Conservation (phyloP, 2,888 invertebrate species). For the Coleophora flavipennella region DNA sequence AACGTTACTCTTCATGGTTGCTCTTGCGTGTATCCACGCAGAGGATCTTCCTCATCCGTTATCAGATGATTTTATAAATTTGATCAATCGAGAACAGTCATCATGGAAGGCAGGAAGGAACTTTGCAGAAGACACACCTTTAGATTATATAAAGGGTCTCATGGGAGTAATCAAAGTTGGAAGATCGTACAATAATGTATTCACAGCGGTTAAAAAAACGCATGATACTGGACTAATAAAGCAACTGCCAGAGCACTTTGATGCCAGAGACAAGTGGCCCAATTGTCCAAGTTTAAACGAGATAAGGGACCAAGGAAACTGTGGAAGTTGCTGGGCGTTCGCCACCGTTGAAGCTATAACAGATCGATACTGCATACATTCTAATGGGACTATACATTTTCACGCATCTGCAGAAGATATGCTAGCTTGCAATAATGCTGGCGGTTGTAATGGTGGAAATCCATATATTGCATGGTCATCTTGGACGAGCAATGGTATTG, state of each 20-base stretch:
- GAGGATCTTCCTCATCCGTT: too few species aligned
- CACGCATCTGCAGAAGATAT: constrained; percentile 90
- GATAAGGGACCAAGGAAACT: constrained; percentile 90
- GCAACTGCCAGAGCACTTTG: constrained; percentile 83
- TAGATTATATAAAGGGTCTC: too few species aligned
- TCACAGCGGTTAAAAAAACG: too few species aligned
- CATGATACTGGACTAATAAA: constrained; percentile 45
- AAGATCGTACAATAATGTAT: too few species aligned
- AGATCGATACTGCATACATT: constrained; percentile 88
- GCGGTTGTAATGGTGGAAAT: constrained; percentile 90
- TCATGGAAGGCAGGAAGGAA: too few species aligned
- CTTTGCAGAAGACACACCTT: too few species aligned
- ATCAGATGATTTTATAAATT: too few species aligned
- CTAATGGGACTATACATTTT: constrained; percentile 78
- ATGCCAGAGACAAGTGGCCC: constrained; percentile 86
- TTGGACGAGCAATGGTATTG: constrained; percentile 87
- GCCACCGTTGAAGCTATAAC: constrained; percentile 94
- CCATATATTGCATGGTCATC: constrained; percentile 87
- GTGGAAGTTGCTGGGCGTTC: constrained; percentile 96
- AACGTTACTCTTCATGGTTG: too few species aligned
- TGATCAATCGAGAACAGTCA: too few species aligned
- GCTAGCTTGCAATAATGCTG: constrained; percentile 83
- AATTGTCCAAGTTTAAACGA: constrained; percentile 88
- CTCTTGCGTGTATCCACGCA: too few species aligned
- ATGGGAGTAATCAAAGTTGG: too few species aligned